phyloP scores from a whole-genome alignment of 2,113 vertebrate species.

The Eretmochelys imbricata region DNA sequence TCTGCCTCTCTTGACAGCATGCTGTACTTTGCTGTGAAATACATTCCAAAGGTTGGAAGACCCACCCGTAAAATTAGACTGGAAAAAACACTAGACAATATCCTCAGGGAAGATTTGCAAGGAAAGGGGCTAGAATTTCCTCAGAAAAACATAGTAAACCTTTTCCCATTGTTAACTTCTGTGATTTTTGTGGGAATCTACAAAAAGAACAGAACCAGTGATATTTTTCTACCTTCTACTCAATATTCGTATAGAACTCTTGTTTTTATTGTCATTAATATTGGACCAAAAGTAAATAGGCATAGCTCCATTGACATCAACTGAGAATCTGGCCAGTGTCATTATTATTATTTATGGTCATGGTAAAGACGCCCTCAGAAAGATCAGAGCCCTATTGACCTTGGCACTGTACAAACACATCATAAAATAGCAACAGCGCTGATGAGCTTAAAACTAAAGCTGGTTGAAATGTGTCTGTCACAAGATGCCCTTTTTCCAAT shows the following conservation, averaged over 20 bases:
- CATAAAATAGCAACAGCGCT: neutral
- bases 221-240: neutral
- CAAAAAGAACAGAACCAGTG: neutral
- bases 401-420: neutral
- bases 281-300: neutral
- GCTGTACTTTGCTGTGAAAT: neutral
- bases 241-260: neutral
- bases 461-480: neutral
- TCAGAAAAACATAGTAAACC: neutral
- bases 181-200: neutral
- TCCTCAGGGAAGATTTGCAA: neutral
- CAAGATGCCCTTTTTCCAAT: neutral
- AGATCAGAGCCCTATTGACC: neutral
- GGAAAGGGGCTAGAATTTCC: neutral
- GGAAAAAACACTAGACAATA: neutral
- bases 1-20: neutral
- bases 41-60: neutral
- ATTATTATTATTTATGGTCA: neutral
- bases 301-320: neutral
- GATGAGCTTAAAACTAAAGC: neutral
- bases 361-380: neutral
- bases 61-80: neutral
- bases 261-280: neutral
- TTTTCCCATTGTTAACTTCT: neutral
- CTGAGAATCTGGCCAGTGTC: neutral